Conservation (phyloP, 35 echinoderm and acorn worm genomes). For the Hemicentrotus pulcherrimus region DNA sequence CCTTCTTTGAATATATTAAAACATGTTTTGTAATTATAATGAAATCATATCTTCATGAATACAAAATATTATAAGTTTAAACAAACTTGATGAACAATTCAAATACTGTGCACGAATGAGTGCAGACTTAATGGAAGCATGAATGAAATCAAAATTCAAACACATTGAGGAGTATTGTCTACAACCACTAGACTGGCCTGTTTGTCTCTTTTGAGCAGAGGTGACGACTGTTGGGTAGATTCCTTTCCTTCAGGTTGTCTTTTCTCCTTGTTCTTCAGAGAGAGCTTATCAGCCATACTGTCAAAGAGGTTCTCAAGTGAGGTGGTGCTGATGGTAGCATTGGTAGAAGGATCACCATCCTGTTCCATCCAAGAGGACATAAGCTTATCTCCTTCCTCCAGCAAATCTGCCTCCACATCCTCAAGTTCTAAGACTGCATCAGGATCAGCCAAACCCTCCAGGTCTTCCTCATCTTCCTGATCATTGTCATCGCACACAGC, state of each 20-base stretch:
- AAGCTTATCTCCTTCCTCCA: background rate
- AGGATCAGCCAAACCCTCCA: background rate
- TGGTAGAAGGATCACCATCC: background rate
- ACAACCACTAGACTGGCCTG: background rate
- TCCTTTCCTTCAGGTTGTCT: background rate
- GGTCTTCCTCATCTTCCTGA: conserved; percentile 2
- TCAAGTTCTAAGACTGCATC: background rate
- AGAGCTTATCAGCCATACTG: conserved; percentile 23
- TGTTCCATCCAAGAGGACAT: background rate
- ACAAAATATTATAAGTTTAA: background rate
- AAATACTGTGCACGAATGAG: background rate
- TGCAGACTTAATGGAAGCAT: background rate
- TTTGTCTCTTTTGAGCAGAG: conserved; percentile 23
- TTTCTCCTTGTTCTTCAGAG: conserved; percentile 34
- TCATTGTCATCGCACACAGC: background rate
- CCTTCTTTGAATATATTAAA: background rate
- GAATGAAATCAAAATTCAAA: background rate
- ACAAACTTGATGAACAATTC: background rate
- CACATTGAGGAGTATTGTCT: conserved; percentile 40
- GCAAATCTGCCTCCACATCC: background rate
- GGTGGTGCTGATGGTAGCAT: background rate
- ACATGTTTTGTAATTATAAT: background rate
- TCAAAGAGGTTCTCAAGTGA: conserved; percentile 46
- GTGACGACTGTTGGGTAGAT: conserved; percentile 4
- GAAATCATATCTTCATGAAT: background rate